Conservation (phyloP, 2,888 invertebrate species). For the Eupithecia subfuscata region DNA sequence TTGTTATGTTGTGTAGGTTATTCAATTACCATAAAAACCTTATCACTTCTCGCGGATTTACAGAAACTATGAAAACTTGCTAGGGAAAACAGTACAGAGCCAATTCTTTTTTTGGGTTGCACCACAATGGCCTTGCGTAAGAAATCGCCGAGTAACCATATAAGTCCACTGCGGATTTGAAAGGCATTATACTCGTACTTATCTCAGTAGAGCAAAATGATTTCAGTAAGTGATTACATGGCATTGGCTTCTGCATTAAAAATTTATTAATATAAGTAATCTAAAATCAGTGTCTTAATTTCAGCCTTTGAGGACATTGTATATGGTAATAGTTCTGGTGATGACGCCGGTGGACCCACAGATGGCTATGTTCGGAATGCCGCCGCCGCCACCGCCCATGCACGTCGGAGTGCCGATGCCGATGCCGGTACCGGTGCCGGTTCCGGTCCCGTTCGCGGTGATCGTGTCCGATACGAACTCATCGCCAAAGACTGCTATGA, state of each 20-base stretch:
- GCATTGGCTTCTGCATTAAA: not conserved
- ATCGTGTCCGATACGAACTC: constrained; percentile 1
- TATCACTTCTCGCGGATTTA: constrained; percentile 13
- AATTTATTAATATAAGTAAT: not conserved
- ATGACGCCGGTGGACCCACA: constrained; percentile 45
- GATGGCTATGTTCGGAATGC: constrained; percentile 40
- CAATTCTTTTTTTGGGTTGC: constrained; percentile 17
- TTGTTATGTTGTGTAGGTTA: not conserved
- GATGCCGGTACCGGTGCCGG: constrained; percentile 19
- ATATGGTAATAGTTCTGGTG: constrained; percentile 27
- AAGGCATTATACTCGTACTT: constrained; percentile 37
- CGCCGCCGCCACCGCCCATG: constrained; percentile 11
- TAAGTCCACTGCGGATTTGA: constrained; percentile 49
- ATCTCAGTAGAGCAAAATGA: constrained; percentile 49
- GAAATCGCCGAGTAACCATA: constrained; percentile 52
- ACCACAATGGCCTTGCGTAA: constrained; percentile 46
- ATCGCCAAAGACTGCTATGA: not conserved
- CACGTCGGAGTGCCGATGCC: constrained; percentile 17
- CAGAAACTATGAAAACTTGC: constrained; percentile 15
- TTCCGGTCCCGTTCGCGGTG: constrained; percentile 21
- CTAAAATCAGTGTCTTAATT: constrained; percentile 8
- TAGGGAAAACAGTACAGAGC: constrained; percentile 10
- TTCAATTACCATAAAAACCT: constrained; percentile 22
- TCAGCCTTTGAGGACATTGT: constrained; percentile 15
- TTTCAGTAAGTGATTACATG: constrained; percentile 48